These are phyloP conservation scores for Latrodectus elegans DNA, from an alignment of 2,888 invertebrate species.

Conservation along the genomic window DNA sequence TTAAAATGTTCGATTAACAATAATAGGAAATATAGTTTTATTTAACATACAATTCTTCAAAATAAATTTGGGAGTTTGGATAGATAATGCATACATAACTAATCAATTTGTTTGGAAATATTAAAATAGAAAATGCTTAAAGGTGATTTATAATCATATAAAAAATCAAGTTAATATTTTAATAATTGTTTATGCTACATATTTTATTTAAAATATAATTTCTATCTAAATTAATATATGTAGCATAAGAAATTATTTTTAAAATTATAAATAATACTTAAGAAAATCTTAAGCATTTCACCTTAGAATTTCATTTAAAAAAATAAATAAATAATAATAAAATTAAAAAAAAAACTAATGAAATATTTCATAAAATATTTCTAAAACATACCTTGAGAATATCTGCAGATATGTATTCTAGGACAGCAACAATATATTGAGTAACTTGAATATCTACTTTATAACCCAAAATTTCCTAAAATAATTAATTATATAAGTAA, in stretches of 20 bases:
- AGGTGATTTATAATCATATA: no score
- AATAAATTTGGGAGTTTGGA: no score
- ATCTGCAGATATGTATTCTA: slow-evolving; percentile 96
- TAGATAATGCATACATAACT: no score
- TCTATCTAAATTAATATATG: no score
- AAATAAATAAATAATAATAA: neutral
- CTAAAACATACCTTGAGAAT: slow-evolving; percentile 84
- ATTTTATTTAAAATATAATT: no score
- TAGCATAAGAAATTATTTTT: neutral
- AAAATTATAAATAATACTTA: neutral
- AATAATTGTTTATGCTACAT: no score
- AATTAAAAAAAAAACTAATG: neutral
- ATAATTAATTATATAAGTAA: neutral
- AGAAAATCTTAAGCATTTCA: neutral
- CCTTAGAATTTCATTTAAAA: neutral
- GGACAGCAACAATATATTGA: slow-evolving; percentile 90
- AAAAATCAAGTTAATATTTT: no score
- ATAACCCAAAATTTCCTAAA: slow-evolving; percentile 76
- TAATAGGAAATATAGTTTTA: no score
- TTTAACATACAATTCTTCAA: no score
- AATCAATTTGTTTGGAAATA: no score
- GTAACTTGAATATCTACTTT: slow-evolving; percentile 82
- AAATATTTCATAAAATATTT: neutral
- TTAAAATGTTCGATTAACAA: no score
- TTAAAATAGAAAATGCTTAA: no score